These are phyloP conservation scores for Mamestra configurata DNA, from an alignment of 1,140 invertebrate species.

Conservation along the genomic window DNA sequence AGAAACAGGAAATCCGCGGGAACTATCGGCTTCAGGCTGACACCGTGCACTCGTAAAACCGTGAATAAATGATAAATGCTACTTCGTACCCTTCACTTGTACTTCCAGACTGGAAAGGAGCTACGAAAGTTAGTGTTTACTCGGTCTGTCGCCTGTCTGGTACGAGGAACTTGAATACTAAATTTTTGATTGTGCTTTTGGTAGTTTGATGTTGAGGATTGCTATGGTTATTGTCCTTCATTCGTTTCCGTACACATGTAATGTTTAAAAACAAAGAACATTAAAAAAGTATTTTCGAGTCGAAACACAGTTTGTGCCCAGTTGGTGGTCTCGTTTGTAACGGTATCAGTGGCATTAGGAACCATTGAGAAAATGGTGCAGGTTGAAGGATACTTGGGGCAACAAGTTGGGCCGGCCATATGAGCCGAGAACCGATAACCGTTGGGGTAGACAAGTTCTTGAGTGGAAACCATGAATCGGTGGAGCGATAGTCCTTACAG, in stretches of 20 bases:
- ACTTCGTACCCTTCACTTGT: conserved; percentile 53
- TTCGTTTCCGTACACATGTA: not conserved
- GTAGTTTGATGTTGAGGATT: not conserved
- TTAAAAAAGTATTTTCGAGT: no score
- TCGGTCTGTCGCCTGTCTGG: conserved; percentile 33
- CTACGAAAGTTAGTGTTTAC: conserved; percentile 48
- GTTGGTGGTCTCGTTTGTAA: no score
- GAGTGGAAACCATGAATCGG: no score
- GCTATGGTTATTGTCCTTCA: not conserved
- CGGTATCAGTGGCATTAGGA: no score
- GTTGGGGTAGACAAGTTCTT: no score
- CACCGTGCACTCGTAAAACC: conserved; percentile 55
- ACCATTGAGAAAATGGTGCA: no score
- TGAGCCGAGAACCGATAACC: no score
- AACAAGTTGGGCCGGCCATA: no score
- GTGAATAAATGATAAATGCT: conserved; percentile 76
- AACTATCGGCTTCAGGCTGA: conserved; percentile 47
- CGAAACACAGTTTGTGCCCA: no score
- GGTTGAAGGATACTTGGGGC: no score
- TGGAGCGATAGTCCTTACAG: no score
- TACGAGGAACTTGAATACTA: not conserved
- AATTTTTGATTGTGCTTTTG: not conserved
- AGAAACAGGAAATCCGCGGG: conserved; percentile 51
- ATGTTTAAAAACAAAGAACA: no score
- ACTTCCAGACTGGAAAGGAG: conserved; percentile 42